Percentiles rank a stretch among this genome's conserved stretches.
phyloP scores from a whole-genome alignment of 2,888 invertebrate species.

The Eupithecia abbreviata region DNA sequence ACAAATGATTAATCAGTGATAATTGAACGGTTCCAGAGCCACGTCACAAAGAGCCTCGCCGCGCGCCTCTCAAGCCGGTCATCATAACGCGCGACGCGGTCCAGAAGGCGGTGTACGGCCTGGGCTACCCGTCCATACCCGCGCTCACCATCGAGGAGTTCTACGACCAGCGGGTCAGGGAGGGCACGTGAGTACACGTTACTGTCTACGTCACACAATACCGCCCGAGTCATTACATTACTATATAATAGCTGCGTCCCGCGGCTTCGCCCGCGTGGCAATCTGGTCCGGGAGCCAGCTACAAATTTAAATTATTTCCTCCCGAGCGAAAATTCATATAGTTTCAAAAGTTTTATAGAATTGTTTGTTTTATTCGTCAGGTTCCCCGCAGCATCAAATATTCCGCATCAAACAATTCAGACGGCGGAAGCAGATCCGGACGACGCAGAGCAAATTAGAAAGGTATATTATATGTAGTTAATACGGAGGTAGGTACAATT shows the following conservation, averaged over 20 bases:
- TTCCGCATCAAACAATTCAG: conserved; percentile 72
- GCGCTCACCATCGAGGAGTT: conserved; percentile 97
- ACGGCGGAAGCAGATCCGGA: conserved; percentile 76
- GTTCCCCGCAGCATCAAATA: conserved; percentile 68
- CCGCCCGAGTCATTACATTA: too few species aligned
- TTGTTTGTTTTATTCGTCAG: conserved; percentile 47
- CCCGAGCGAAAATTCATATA: too few species aligned
- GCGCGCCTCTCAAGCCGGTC: conserved; percentile 88
- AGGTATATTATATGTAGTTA: conserved; percentile 54
- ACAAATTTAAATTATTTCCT: too few species aligned
- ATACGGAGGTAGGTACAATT: not conserved
- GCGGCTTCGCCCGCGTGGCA: too few species aligned
- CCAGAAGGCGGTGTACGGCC: conserved; percentile 96
- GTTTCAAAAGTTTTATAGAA: too few species aligned
- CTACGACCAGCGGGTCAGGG: conserved; percentile 92
- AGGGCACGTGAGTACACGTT: conserved; percentile 86
- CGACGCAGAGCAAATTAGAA: conserved; percentile 83
- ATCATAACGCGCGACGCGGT: conserved; percentile 94
- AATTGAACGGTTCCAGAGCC: conserved; percentile 51
- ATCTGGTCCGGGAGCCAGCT: too few species aligned
- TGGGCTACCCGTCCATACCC: conserved; percentile 97
- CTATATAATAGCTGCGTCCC: too few species aligned
- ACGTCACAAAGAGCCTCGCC: conserved; percentile 61
- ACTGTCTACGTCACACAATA: not conserved
- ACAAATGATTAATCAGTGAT: not conserved